A percentile compares a stretch with the other conserved stretches of the same genome.
Conservation (phyloP, 2,113 vertebrate species). For the Microcebus lehilahytsara region DNA sequence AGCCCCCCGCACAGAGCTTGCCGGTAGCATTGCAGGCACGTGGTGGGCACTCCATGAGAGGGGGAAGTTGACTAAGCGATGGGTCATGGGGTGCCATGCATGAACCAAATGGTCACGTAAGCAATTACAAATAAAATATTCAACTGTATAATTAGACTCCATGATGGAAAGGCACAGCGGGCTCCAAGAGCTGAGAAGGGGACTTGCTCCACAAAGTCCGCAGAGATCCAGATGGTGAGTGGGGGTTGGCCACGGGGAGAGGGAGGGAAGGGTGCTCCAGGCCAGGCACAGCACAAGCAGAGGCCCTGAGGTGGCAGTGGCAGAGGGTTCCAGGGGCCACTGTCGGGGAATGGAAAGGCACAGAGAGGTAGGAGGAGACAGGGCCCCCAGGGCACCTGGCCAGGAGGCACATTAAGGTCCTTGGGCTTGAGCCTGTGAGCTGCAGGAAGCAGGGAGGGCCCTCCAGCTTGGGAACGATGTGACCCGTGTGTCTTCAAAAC, state of each 20-base stretch:
- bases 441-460: neutral
- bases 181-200: neutral
- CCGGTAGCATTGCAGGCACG: accelerated
- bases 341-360: neutral
- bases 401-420: accelerated
- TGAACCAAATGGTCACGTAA: neutral
- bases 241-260: accelerated
- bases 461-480: accelerated
- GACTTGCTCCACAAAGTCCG: accelerated
- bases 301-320: neutral
- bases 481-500: neutral
- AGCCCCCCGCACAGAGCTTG: neutral
- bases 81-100: accelerated
- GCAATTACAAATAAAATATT: neutral
- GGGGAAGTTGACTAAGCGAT: neutral
- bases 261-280: accelerated
- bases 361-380: neutral
- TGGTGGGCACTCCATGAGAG: neutral
- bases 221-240: neutral
- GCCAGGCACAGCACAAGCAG: neutral
- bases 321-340: neutral
- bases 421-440: neutral
- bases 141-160: no score
- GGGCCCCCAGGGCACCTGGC: neutral
- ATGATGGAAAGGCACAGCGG: neutral